Base-by-base conservation (phyloP, 2,113 vertebrate species). In the Falco punctatus region DNA sequence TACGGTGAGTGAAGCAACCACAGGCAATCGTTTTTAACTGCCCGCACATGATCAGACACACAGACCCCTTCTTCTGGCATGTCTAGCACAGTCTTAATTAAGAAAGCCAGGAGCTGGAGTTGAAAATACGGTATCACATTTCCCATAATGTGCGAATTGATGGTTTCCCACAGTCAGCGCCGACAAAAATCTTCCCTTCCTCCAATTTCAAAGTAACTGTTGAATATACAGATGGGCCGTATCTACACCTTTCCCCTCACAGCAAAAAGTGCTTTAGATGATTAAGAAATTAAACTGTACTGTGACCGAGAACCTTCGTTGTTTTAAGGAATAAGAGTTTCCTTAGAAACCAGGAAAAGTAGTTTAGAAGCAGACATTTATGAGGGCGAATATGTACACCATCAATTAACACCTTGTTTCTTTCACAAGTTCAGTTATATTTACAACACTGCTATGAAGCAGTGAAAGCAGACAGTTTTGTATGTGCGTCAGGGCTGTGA, bases 381-480 rank as follows among this genome's bases (percentile, higher is more conserved):
- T 78, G 90, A 95, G 96, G 86, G 90, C 12, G 65, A 78, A 92
- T 88, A 86, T 78, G 61, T 84, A 30, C 72, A 79, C 79, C 85
- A 40, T 91, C 74, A 79, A 96, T 94, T 96, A 97, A 82, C 96
- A 97, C 92, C 86, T 75, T 77, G 94, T 92, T 97, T 96, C 94
- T 89, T 92, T 94, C 94, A 88, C 96, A 94, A 94, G 91, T 96
- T 97, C 91, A 97, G 96, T 92, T 97, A 96, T 97, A 97, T 96
- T 97, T 97, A 96, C 96, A 97, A 95, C 92, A 93, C 96, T 95
- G 95, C 90, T 89, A 96, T 5, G 52, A 94, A 92, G 90, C 82
- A 92, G 30, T 87, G 88, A 94, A 97, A 92, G 72, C 72, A 95
- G 92, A 96, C 90, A 84, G 86, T 88, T 94, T 82, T 87, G 67